phyloP scores from a whole-genome alignment of 2,113 vertebrate species.

The Naja naja region DNA sequence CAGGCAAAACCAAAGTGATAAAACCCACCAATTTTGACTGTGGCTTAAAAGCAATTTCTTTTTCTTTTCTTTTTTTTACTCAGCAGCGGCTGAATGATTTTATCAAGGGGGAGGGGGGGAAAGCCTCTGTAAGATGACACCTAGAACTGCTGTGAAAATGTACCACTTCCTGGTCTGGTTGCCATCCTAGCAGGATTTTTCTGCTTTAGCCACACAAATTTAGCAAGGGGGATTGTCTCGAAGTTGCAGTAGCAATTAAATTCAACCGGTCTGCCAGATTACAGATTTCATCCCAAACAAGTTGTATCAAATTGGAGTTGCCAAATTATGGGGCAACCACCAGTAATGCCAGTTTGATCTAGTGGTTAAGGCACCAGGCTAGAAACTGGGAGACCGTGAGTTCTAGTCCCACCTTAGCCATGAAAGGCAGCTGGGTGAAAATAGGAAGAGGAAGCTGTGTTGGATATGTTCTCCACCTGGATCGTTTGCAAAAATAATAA shows the following conservation, averaged over 20 bases:
- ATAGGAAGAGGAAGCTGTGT: neutral
- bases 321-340: neutral
- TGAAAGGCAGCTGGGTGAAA: neutral
- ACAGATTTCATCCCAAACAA: neutral
- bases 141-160: neutral
- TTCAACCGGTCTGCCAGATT: neutral
- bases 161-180: neutral
- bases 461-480: neutral
- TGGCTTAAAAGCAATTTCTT: neutral
- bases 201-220: neutral
- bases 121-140: neutral
- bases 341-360: neutral
- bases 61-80: neutral
- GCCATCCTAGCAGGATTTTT: neutral
- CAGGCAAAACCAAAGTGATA: neutral
- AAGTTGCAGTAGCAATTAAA: neutral
- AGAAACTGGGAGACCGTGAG: neutral
- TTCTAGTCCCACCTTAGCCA: neutral
- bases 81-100: neutral
- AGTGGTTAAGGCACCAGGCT: neutral
- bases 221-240: neutral
- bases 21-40: neutral
- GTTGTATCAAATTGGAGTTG: neutral
- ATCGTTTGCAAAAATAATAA: neutral
- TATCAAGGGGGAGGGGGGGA: neutral